Conservation (phyloP, 1,140 invertebrate species). For the Pseudachorutes palmiensis region DNA sequence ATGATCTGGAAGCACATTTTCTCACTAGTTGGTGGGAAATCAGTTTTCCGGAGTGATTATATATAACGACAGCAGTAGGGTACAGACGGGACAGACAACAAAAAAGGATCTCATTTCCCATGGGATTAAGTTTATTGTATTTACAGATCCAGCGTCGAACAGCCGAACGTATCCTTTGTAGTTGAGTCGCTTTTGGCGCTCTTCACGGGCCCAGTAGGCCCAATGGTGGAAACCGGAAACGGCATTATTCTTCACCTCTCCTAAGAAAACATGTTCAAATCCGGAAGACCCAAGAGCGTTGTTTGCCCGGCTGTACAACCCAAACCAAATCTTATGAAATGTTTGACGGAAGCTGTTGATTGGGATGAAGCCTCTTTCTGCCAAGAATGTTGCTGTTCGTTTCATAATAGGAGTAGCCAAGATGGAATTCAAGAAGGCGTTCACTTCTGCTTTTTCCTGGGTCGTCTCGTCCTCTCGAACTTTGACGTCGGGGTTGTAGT, state of each 20-base stretch:
- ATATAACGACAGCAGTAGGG: not conserved
- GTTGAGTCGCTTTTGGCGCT: constrained; percentile 31
- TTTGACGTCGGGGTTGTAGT: constrained; percentile 39
- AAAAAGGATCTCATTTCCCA: not conserved
- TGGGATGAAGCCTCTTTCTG: constrained; percentile 40
- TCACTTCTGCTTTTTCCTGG: constrained; percentile 44
- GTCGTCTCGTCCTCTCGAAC: constrained; percentile 43
- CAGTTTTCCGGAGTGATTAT: too few species aligned
- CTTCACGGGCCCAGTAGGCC: constrained; percentile 43
- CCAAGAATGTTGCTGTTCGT: constrained; percentile 44
- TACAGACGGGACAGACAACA: not conserved
- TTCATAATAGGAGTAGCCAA: constrained; percentile 48
- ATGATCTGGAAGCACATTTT: not conserved
- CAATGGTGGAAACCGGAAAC: constrained; percentile 47
- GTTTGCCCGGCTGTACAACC: constrained; percentile 23
- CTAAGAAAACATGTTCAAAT: constrained; percentile 46
- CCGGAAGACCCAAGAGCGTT: constrained; percentile 39
- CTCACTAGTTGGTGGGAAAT: not conserved
- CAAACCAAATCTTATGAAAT: constrained; percentile 38
- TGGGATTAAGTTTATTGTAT: not conserved
- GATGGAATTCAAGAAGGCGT: constrained; percentile 46
- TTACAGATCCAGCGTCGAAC: constrained; percentile 13
- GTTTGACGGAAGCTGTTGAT: not conserved
- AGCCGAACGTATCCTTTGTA: constrained; percentile 21
- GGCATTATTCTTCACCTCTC: constrained; percentile 42